Percentiles rank a stretch among this genome's conserved stretches.
These are phyloP conservation scores for Conomelus anceps DNA, from an alignment of 2,888 invertebrate species.

Conservation along the genomic window DNA sequence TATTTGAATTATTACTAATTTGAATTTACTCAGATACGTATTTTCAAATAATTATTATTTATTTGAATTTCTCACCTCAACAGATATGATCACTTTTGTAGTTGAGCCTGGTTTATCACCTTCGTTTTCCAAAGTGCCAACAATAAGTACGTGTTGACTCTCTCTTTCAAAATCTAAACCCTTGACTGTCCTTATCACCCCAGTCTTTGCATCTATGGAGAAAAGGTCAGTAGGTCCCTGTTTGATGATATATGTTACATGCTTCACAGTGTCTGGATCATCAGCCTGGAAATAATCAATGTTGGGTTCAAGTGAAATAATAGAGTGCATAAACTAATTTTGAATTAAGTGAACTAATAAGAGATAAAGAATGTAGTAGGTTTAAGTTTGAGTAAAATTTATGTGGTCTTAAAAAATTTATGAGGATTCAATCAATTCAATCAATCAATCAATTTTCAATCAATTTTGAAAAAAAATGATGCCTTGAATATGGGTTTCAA, in stretches of 20 bases:
- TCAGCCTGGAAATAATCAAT: slow-evolving; percentile 53
- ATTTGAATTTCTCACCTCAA: slow-evolving; percentile 48
- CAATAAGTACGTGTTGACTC: slow-evolving; percentile 62
- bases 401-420: too few relatives aligned
- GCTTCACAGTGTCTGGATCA: slow-evolving; percentile 76
- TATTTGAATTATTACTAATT: too few relatives aligned
- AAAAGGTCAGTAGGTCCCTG: slow-evolving; percentile 77
- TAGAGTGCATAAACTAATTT: not conserved
- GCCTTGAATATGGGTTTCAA: too few relatives aligned
- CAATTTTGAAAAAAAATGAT: too few relatives aligned
- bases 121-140: slow-evolving; percentile 79
- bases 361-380: not conserved
- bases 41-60: not conserved
- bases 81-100: slow-evolving; percentile 64
- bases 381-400: not conserved
- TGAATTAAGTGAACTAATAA: not conserved
- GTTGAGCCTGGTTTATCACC: slow-evolving; percentile 61
- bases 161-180: slow-evolving; percentile 74
- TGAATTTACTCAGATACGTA: too few relatives aligned
- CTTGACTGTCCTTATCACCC: slow-evolving; percentile 66
- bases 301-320: slow-evolving; percentile 33
- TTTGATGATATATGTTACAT: slow-evolving; percentile 75
- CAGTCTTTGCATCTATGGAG: slow-evolving; percentile 71
- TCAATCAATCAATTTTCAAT: too few relatives aligned
- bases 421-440: too few relatives aligned